A percentile compares a stretch with the other conserved stretches of the same genome.
phyloP scores from a whole-genome alignment of 2,113 vertebrate species.

The Protomyctophum bolini region DNA sequence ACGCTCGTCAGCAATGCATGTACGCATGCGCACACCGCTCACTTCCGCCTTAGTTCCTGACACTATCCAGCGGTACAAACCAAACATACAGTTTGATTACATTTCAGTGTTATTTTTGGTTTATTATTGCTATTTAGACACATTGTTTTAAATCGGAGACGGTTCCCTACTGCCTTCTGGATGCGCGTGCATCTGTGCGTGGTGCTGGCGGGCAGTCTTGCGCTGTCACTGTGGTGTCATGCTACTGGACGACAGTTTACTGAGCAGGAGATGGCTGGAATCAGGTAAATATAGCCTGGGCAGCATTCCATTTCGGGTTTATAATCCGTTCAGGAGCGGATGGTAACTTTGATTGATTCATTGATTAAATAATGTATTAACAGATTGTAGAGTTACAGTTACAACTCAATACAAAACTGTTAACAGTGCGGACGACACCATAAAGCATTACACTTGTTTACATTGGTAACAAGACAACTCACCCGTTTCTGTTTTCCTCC shows the following conservation, averaged over 20 bases:
- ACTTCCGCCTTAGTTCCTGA: conserved; percentile 41
- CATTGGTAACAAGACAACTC: too few species aligned
- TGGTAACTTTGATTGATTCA: too few species aligned
- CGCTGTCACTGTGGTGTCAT: conserved; percentile 29
- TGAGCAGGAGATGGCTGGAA: conserved; percentile 44
- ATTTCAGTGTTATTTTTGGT: neutral
- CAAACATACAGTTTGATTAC: neutral
- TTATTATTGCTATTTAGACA: neutral
- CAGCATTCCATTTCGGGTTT: too few species aligned
- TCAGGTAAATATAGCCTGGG: conserved; percentile 45
- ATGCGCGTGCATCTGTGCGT: conserved; percentile 7
- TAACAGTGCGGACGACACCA: too few species aligned
- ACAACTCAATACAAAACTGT: too few species aligned
- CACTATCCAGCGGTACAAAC: neutral
- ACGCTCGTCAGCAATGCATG: neutral
- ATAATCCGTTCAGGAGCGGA: too few species aligned
- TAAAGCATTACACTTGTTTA: too few species aligned
- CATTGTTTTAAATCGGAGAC: neutral
- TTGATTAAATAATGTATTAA: too few species aligned
- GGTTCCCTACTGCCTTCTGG: neutral
- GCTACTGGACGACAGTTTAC: conserved; percentile 55
- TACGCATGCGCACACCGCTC: conserved; percentile 31
- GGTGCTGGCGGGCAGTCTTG: conserved; percentile 4
- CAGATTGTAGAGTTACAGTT: too few species aligned
- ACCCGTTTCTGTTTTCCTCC: too few species aligned